Conservation (phyloP, 2,113 vertebrate genomes). For the Peucedramus taeniatus region DNA sequence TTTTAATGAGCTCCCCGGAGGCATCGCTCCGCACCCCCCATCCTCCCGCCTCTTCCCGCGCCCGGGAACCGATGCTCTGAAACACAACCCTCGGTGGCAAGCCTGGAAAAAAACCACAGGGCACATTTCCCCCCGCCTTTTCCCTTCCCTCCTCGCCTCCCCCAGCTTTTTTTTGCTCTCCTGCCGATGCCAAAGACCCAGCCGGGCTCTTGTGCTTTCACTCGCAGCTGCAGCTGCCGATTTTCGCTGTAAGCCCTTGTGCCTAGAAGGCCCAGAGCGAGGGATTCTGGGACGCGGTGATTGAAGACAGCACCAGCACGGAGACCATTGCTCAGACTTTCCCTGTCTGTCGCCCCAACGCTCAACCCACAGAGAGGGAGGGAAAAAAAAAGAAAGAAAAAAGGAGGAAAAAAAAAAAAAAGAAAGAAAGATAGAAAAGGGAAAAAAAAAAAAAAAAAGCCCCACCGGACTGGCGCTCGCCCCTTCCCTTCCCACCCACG, state of each 20-base stretch:
- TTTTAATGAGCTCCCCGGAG: constrained; percentile 63
- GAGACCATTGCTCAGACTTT: constrained; percentile 61
- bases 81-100: constrained; percentile 57
- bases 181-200: constrained; percentile 60
- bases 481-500: constrained; percentile 31
- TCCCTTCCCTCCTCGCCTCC: constrained; percentile 13
- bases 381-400: neutral
- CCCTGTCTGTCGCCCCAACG: constrained; percentile 57
- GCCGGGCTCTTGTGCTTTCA: constrained; percentile 58
- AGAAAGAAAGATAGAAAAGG: neutral
- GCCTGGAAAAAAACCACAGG: constrained; percentile 54
- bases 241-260: constrained; percentile 51
- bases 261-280: constrained; percentile 58
- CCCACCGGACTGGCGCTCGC: neutral
- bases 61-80: constrained; percentile 23
- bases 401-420: too few species aligned
- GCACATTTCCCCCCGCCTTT: neutral
- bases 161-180: constrained; percentile 36
- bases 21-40: constrained; percentile 8
- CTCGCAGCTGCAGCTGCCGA: constrained; percentile 60
- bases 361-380: constrained; percentile 48
- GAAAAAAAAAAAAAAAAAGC: neutral
- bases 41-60: neutral
- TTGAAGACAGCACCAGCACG: constrained; percentile 57
- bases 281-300: constrained; percentile 50